Evolutionary conservation across 1,140 invertebrate species (phyloP).

Genomic region (Drosophila lacteicornis): DNA sequence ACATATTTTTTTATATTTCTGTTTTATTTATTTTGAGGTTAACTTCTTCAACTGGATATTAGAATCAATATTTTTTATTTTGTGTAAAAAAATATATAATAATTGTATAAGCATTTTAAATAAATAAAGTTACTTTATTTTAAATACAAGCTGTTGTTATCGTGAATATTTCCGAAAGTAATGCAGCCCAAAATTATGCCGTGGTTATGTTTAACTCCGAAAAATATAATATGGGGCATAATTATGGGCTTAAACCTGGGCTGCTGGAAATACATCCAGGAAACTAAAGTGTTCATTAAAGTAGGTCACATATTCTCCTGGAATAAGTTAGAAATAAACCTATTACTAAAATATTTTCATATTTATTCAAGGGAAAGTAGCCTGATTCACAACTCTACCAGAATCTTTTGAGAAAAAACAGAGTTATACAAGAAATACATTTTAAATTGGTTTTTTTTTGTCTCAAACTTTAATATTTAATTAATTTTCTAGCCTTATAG

Average conservation of each 20-base stretch:
- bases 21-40: background rate
- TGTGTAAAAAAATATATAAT: background rate
- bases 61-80: background rate
- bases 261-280: background rate
- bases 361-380: too few species aligned
- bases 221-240: background rate
- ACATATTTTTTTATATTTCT: background rate
- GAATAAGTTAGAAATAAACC: fast-evolving
- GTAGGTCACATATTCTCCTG: too few species aligned
- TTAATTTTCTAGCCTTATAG: too few species aligned
- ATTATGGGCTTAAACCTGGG: background rate
- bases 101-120: background rate
- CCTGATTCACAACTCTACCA: background rate
- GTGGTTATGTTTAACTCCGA: background rate
- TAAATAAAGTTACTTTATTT: background rate
- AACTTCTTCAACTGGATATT: too few species aligned
- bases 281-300: too few species aligned
- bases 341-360: too few species aligned
- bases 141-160: too few species aligned
- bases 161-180: background rate
- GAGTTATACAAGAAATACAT: too few species aligned
- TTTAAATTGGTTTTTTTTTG: too few species aligned
- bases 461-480: too few species aligned
- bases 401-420: background rate
- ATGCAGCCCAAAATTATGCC: background rate